These are phyloP conservation scores for Pachydiplax longipennis DNA, from an alignment of 2,888 invertebrate species.

Conservation along the genomic window DNA sequence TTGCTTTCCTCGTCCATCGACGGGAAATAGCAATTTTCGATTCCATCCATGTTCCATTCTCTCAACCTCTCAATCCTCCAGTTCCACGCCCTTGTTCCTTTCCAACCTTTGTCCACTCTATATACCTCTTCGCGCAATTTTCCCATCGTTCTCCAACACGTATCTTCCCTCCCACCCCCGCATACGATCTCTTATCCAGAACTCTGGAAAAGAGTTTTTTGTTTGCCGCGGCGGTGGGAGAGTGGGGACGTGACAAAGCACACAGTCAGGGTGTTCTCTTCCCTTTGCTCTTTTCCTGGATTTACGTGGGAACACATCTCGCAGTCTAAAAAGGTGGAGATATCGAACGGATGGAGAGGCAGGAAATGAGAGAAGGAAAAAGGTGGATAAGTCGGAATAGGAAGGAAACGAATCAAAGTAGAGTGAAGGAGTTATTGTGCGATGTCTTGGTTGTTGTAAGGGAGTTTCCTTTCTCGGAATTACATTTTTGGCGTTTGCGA, in stretches of 20 bases:
- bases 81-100: neutral
- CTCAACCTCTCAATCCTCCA: neutral
- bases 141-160: neutral
- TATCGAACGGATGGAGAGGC: neutral
- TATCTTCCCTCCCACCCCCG: neutral
- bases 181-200: neutral
- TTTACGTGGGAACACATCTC: neutral
- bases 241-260: conserved; percentile 1
- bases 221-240: conserved; percentile 5
- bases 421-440: too few species aligned
- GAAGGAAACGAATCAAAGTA: neutral
- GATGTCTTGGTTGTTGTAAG: too few species aligned
- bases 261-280: neutral
- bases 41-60: neutral
- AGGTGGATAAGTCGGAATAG: neutral
- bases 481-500: too few species aligned
- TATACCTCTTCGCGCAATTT: neutral
- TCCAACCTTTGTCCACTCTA: neutral
- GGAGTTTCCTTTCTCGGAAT: too few species aligned
- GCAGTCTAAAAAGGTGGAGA: neutral
- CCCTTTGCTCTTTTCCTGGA: neutral
- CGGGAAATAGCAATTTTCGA: neutral
- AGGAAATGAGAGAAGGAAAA: neutral
- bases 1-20: neutral
- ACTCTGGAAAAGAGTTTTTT: neutral